Percentiles rank a stretch among this genome's conserved stretches.
These are phyloP conservation scores for Steinernema hermaphroditum DNA, from an alignment of 2,888 invertebrate species.

Conservation along the genomic window DNA sequence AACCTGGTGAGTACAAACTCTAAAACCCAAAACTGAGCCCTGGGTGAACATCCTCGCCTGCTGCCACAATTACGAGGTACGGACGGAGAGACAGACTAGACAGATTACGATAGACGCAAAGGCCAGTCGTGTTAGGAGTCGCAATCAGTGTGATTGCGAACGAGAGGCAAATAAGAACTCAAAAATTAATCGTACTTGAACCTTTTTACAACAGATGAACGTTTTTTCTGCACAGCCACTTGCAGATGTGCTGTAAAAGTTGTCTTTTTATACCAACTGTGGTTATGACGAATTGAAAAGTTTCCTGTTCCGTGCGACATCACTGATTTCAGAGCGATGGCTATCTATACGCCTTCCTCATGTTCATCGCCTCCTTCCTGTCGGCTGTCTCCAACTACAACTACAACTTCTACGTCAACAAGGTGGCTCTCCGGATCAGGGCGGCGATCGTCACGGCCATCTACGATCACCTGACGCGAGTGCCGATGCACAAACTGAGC, in stretches of 20 bases:
- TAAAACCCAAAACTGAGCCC: conserved; percentile 22
- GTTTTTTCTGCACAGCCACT: too few relatives aligned
- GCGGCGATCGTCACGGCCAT: conserved; percentile 76
- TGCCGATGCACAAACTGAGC: conserved; percentile 42
- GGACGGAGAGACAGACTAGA: too few relatives aligned
- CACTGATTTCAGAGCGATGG: conserved; percentile 62
- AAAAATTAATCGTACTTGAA: too few relatives aligned
- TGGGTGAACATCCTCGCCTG: not conserved
- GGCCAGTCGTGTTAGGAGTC: too few relatives aligned
- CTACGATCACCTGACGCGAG: conserved; percentile 72
- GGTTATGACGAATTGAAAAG: too few relatives aligned
- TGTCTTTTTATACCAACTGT: too few relatives aligned
- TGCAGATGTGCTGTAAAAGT: too few relatives aligned
- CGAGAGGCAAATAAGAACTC: too few relatives aligned
- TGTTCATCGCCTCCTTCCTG: conserved; percentile 75
- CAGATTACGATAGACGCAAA: too few relatives aligned
- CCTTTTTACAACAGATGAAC: too few relatives aligned
- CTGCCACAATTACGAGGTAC: not conserved
- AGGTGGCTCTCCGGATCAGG: conserved; percentile 82
- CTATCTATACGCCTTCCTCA: conserved; percentile 72
- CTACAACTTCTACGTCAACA: conserved; percentile 74
- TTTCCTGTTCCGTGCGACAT: too few relatives aligned
- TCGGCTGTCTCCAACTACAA: conserved; percentile 82
- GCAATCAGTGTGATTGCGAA: too few relatives aligned
- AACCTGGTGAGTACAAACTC: conserved; percentile 70